Evolutionary conservation across 2,797 vertebrate species (phyloP).

Genomic region (Coluber constrictor): DNA sequence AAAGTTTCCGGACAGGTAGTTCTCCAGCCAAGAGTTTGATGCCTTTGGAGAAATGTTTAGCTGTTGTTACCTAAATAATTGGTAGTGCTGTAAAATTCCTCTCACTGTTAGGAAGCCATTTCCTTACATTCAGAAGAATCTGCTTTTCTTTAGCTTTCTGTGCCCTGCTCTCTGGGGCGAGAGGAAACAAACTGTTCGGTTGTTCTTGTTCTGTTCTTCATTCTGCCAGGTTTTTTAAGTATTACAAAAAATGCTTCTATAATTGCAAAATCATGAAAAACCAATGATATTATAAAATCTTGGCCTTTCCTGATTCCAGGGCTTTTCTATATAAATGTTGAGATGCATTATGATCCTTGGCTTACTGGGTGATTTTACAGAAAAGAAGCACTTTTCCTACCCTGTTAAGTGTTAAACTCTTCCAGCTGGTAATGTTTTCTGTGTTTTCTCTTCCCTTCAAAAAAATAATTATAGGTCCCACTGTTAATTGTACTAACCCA

Average conservation of each 20-base stretch:
- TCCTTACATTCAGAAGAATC: background rate
- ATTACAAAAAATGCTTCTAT: background rate
- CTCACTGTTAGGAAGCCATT: background rate
- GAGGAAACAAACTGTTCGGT: background rate
- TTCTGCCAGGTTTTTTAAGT: background rate
- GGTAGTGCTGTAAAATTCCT: background rate
- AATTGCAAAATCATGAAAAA: background rate
- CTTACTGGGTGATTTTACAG: background rate
- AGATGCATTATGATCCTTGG: background rate
- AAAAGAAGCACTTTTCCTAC: background rate
- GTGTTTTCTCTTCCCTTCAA: background rate
- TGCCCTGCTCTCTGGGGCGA: no score
- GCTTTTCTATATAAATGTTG: background rate
- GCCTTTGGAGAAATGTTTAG: background rate
- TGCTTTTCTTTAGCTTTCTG: background rate
- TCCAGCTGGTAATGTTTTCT: background rate
- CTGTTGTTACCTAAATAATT: background rate
- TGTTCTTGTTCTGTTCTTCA: background rate
- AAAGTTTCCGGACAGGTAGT: background rate
- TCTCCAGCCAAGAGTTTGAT: background rate
- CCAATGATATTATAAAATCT: background rate
- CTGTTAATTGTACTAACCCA: background rate
- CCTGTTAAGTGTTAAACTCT: background rate
- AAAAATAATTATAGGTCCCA: background rate
- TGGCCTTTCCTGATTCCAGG: background rate